Evolutionary conservation across 2,888 invertebrate genomes (phyloP), one percentile per base, ranked within the genome.

Genomic region (Dryadula phaetusa): DNA sequence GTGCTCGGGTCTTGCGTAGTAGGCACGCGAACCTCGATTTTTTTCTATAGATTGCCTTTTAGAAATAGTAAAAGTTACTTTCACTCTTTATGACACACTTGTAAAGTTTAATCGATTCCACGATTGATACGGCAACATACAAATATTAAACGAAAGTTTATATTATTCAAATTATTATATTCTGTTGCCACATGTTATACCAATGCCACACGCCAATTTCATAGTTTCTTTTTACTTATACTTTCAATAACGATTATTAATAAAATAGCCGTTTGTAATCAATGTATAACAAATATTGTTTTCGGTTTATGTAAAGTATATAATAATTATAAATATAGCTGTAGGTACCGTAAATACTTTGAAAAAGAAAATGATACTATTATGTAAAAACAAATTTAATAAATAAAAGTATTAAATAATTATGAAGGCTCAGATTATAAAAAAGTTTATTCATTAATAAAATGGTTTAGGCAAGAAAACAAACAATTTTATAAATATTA

Each of bases 51-150:
- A 67, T 66, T 64, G 64, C 64, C 70, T 67, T 70, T 70, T 64
- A 64, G 49, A 67, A 62, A 70, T 64, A 70, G 70, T 70, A 70
- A 67, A 67, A 70, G 70, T 62, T 14, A 67, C 70, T 70, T 70
- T 70, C 70, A 67, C 70, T 70, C 63, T 62, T 62, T 58, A 42
- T 42, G 54, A 66, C 63, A 49, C 22, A 53, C 25, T 40, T 65
- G 20, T 60, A 40, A 10, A 56, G n/a, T 5, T 60, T 20, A 40
- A 65, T 65, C 65, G 18, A 58, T 40, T 65, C 32, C 58, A 28
- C 28, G 40, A 42, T 25, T 53, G 20, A 52, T 52, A 40, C 54
- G 20, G 18, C 34, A 28, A 44, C 42, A 44, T 60, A 60, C 44
- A 60, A 60, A 46, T 60, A 60, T 60, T 46, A 56, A 56, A 22